Conservation (phyloP, 2,113 vertebrate species). For the Salvelinus fontinalis region DNA sequence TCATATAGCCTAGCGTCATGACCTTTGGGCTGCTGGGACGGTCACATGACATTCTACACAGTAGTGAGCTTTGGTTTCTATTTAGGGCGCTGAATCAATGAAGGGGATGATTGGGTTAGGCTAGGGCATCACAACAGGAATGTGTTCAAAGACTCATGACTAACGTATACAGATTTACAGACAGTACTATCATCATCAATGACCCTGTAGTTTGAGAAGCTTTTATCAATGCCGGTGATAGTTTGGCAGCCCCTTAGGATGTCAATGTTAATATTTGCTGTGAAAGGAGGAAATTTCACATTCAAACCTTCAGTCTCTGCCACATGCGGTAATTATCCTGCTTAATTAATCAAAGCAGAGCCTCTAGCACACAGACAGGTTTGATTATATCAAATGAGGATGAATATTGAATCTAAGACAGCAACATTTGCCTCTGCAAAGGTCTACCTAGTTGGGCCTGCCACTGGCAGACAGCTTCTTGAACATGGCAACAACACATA, state of each 20-base stretch:
- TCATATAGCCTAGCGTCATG: constrained; percentile 30
- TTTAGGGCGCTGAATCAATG: constrained; percentile 15
- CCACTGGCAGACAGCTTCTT: constrained; percentile 15
- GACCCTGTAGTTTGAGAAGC: constrained; percentile 25
- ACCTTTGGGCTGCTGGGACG: constrained; percentile 32
- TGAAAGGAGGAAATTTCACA: constrained; percentile 71
- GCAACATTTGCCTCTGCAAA: neutral
- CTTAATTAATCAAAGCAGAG: constrained; percentile 72
- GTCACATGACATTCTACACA: constrained; percentile 36
- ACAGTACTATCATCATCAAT: neutral
- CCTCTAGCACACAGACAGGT: constrained; percentile 60
- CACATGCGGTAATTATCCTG: constrained; percentile 70
- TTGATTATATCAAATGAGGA: constrained; percentile 36
- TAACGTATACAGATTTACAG: constrained; percentile 1
- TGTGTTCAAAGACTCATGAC: constrained; percentile 13
- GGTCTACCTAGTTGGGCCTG: neutral
- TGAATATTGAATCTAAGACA: constrained; percentile 8
- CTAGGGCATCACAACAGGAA: constrained; percentile 21
- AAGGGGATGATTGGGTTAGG: constrained; percentile 17
- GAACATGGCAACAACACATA: constrained; percentile 26
- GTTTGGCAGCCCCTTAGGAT: constrained; percentile 63
- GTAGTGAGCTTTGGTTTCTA: constrained; percentile 9
- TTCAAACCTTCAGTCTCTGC: constrained; percentile 65
- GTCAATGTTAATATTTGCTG: constrained; percentile 71
- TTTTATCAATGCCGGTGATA: constrained; percentile 50